These are phyloP conservation scores for Pogonognathellus flavescens DNA, from an alignment of 1,140 invertebrate species.

Conservation along the genomic window DNA sequence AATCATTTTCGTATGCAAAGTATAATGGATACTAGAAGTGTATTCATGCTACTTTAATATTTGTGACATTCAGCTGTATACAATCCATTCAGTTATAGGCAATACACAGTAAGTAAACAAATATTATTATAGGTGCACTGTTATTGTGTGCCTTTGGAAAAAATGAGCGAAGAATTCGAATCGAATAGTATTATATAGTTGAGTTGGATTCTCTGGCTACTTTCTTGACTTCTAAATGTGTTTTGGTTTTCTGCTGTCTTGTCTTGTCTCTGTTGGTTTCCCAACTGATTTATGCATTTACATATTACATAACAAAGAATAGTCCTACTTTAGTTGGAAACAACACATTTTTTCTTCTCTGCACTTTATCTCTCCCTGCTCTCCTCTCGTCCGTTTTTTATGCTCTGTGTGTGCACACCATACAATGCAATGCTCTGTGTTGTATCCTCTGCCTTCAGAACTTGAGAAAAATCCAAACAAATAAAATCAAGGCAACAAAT, in stretches of 20 bases:
- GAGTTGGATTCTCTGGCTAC: neutral
- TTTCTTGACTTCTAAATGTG: constrained; percentile 27
- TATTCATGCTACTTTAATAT: too few relatives aligned
- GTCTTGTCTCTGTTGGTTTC: constrained; percentile 26
- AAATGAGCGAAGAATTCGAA: constrained; percentile 29
- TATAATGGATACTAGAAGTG: too few relatives aligned
- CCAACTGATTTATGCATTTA: constrained; percentile 56
- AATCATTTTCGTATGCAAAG: too few relatives aligned
- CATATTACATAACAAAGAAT: constrained; percentile 35
- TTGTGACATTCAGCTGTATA: too few relatives aligned
- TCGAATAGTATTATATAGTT: neutral
- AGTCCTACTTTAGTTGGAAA: constrained; percentile 50
- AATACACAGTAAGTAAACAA: too few relatives aligned
- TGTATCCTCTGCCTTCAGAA: neutral
- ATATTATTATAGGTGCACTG: neutral
- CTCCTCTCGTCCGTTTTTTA: neutral
- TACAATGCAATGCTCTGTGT: neutral
- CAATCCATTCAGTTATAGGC: too few relatives aligned
- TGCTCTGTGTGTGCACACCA: neutral
- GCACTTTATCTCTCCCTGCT: neutral
- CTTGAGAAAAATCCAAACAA: too few relatives aligned
- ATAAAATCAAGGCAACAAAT: too few relatives aligned
- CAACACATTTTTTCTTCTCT: constrained; percentile 52
- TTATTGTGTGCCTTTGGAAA: constrained; percentile 16
- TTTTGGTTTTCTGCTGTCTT: constrained; percentile 28